Percentiles rank a stretch among this genome's conserved stretches.
These are phyloP conservation scores for Argyresthia albistria DNA, from an alignment of 2,888 invertebrate species.

Conservation along the genomic window DNA sequence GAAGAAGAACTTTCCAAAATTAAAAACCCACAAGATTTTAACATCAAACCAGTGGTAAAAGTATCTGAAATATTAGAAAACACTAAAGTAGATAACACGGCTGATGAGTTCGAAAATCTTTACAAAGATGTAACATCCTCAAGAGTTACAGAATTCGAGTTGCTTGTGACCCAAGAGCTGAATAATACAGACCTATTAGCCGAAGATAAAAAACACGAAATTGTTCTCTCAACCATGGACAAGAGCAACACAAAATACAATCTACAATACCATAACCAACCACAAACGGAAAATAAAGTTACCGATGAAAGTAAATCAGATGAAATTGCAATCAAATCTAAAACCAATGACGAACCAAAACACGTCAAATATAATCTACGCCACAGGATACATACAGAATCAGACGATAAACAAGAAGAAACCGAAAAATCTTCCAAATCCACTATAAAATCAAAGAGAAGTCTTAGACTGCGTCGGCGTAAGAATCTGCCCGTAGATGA, in stretches of 20 bases:
- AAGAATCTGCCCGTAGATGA: slow-evolving; percentile 25
- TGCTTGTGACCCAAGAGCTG: slow-evolving; percentile 28
- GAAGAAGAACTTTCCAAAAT: slow-evolving; percentile 1
- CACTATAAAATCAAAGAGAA: slow-evolving; percentile 23
- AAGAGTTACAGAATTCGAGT: slow-evolving; percentile 49
- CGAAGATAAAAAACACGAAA: slow-evolving; percentile 7
- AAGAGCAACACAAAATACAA: slow-evolving; percentile 29
- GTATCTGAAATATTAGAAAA: not conserved
- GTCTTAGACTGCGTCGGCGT: slow-evolving; percentile 33
- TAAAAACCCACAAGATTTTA: slow-evolving; percentile 8
- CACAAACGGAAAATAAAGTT: slow-evolving; percentile 6
- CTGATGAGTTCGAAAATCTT: slow-evolving; percentile 51
- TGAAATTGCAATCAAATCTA: not conserved
- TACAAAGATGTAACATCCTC: slow-evolving; percentile 43
- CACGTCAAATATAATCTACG: slow-evolving; percentile 41
- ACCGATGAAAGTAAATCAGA: not conserved
- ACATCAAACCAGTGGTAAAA: not conserved
- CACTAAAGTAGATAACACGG: slow-evolving; percentile 27
- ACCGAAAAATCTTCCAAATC: slow-evolving; percentile 21
- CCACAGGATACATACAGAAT: slow-evolving; percentile 17
- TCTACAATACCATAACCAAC: slow-evolving; percentile 27
- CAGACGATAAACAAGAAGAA: slow-evolving; percentile 14
- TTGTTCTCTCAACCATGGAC: slow-evolving; percentile 7
- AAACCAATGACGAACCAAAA: slow-evolving; percentile 9
- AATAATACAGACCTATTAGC: not conserved